Evolutionary conservation across 2,113 vertebrate genomes (phyloP), one percentile per base, ranked within the genome.

Genomic region (Mobula hypostoma): DNA sequence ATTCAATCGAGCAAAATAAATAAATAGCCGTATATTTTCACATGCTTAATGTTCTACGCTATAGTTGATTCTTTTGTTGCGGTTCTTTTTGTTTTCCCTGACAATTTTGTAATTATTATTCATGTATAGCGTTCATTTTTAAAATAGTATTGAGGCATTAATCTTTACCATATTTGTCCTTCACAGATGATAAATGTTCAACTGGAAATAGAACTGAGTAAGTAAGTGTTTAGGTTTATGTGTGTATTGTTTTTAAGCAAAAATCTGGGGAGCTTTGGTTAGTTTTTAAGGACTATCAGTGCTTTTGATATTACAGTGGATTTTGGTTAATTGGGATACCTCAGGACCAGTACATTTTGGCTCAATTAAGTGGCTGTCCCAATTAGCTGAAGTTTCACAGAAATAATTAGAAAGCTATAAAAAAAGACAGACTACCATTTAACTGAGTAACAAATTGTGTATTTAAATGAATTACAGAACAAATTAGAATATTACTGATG

Each of bases 121-220:
- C 1, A 40, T 78, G 74, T 82, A 7, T 21, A 56, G 56, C 78
- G 11, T 58, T 15, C 21, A 56, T 63, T 70, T 70, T 36, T 61
- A 27, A 58, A 58, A 36, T 61, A 61, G 76, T 27, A 40, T 36
- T 77, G 56, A 80, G 48, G 24, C 21, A 93, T 56, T 74, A 74
- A 93, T 92, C 21, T 21, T 19, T 56, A 74, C 56, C 72, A 27
- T 66, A 90, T 93, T 74, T 76, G 9, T 74, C 21, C 36, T 27
- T 93, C 61, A 74, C 91, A 93, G 91, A 93, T 76, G 91, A 93
- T 93, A 93, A 74, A 93, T 2, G 91, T 74, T 93, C 91, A 93
- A 56, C 70, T 74, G 91, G 91, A 76, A 70, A 74, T 74, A 48
- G 91, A 48, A 68, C 91, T 76, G 91, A 93, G 91, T 93, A 93